Percentiles rank a stretch among this genome's conserved stretches.
These are phyloP conservation scores for Neodiprion pinetum DNA, from an alignment of 1,140 invertebrate genomes.

Conservation along the genomic window DNA sequence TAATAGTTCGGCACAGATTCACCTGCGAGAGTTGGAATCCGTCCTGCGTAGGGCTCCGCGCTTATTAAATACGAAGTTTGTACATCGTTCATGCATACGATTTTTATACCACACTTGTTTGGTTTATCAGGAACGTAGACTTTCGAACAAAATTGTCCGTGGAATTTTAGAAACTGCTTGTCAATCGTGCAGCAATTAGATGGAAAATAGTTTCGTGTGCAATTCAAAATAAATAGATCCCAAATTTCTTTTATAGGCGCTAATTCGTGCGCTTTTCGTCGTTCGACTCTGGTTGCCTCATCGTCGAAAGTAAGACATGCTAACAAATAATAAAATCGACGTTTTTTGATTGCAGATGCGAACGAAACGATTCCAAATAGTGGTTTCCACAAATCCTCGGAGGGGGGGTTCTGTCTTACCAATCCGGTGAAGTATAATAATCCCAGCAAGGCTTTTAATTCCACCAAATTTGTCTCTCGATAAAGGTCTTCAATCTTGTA, in stretches of 20 bases:
- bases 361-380: not conserved
- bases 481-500: not conserved
- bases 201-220: constrained; percentile 42
- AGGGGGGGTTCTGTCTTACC: constrained; percentile 13
- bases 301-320: constrained; percentile 36
- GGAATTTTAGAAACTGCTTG: constrained; percentile 51
- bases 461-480: constrained; percentile 8
- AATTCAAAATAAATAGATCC: constrained; percentile 45
- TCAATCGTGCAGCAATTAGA: constrained; percentile 48
- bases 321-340: constrained; percentile 19
- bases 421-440: constrained; percentile 25
- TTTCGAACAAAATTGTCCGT: constrained; percentile 51
- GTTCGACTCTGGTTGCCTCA: constrained; percentile 36
- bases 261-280: constrained; percentile 38
- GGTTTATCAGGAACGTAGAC: constrained; percentile 52
- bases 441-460: constrained; percentile 21
- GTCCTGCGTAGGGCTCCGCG: constrained; percentile 42
- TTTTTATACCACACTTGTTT: constrained; percentile 53
- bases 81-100: constrained; percentile 35
- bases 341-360: not conserved
- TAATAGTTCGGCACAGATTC: constrained; percentile 26
- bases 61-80: constrained; percentile 37
- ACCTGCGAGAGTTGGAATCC: constrained; percentile 9
- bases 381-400: not conserved
- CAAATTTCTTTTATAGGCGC: constrained; percentile 50